Evolutionary conservation across 2,888 invertebrate species (phyloP), one percentile per base, ranked within the genome.

Genomic region (Drosophila macrospina): DNA sequence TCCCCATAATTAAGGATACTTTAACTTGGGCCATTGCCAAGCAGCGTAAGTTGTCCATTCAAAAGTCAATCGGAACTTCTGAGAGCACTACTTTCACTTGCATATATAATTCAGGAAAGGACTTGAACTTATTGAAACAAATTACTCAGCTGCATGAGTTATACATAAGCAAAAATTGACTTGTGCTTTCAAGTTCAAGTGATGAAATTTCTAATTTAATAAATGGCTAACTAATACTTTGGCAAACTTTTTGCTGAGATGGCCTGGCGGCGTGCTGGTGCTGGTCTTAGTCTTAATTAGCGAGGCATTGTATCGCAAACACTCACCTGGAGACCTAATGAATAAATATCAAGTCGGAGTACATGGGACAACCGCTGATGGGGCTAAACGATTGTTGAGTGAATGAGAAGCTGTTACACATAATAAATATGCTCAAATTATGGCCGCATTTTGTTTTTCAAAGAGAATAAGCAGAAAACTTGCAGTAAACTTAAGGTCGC

Each of bases 381-480:
- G 56, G 34, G 32, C 16, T 41, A 51, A 24, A 56, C 50, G 47
- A 48, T 36, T 48, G 28, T 24, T 50, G 32, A 42, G 20, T 52
- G 10, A 32, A 54, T 45, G 42, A 36, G 26, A 16, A 16, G 37
- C 36, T 50, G 59, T 51, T 44, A 30, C 57, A 36, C 36, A 44
- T 55, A 55, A 61, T 44, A 73, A 74, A 63, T 73, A 74, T 74
- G 64, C 71, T 70, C 48, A 72, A 71, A 72, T 55, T 51, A 62
- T 39, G 51, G 5, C 36, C 59, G 26, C 51, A 54, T 11, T 63
- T 52, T 57, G 26, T 42, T 54, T 56, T 44, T 51, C 55, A 15
- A 52, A 36, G 15, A 41, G 32, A 37, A 57, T 36, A 62, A 42
- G 57, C 55, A 44, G 20, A 57, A 64, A 69, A 57, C 51, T 69